phyloP scores from a whole-genome alignment of 1,140 invertebrate species.

The Drosophila nikananu region DNA sequence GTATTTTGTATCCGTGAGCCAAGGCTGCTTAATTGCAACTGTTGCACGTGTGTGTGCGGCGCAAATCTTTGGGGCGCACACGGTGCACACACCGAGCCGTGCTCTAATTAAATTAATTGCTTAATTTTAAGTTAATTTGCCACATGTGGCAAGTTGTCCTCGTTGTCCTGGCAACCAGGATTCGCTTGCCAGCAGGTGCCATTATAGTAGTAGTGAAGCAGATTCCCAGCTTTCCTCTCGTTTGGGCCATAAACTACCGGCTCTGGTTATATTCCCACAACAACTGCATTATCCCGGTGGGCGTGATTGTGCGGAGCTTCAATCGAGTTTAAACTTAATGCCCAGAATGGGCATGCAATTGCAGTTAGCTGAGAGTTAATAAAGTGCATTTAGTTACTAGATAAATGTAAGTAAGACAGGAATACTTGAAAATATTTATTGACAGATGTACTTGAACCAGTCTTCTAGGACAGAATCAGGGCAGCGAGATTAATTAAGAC shows the following conservation, averaged over 20 bases:
- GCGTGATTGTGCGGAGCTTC: conserved; percentile 19
- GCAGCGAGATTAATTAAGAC: no score
- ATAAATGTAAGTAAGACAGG: background rate
- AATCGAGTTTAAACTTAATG: conserved; percentile 19
- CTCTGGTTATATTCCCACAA: conserved; percentile 30
- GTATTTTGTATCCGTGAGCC: conserved; percentile 24
- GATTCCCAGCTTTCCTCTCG: conserved; percentile 48
- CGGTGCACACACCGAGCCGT: conserved; percentile 15
- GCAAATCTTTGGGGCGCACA: conserved; percentile 60
- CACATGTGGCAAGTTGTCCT: conserved; percentile 74
- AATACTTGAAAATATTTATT: background rate
- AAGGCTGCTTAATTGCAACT: conserved; percentile 68
- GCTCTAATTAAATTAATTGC: conserved; percentile 82
- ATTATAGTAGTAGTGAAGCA: background rate
- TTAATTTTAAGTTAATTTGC: conserved; percentile 83
- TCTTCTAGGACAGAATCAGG: no score
- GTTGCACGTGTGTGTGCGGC: conserved; percentile 45
- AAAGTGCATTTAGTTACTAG: background rate
- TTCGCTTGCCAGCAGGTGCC: conserved; percentile 1
- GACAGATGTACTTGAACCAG: no score
- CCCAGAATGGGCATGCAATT: conserved; percentile 3
- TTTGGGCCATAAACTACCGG: conserved; percentile 60
- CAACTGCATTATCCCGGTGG: conserved; percentile 46
- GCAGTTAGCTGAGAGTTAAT: conserved; percentile 10
- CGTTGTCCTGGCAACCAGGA: conserved; percentile 38